These are phyloP conservation scores for Spinibarbus caldwelli DNA, from an alignment of 2,797 vertebrate genomes.

Conservation along the genomic window DNA sequence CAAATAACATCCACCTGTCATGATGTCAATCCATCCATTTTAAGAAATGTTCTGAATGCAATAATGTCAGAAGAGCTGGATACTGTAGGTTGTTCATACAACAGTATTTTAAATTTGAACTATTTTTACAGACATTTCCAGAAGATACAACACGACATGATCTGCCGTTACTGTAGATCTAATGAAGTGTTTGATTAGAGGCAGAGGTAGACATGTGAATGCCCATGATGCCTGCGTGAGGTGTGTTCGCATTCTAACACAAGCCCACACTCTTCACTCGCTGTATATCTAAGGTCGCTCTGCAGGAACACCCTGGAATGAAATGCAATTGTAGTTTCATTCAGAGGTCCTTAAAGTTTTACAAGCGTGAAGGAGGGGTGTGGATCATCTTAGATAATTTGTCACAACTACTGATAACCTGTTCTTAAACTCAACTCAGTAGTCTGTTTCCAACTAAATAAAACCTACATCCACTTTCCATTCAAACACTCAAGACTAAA, in stretches of 20 bases:
- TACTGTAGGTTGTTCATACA: background rate
- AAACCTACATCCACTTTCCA: background rate
- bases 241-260: conserved; percentile 77
- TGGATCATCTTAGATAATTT: background rate
- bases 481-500: background rate
- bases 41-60: too few species aligned
- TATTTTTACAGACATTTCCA: background rate
- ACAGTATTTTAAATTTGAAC: background rate
- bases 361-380: background rate
- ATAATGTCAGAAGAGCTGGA: background rate
- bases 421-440: background rate
- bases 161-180: background rate
- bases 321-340: conserved; percentile 61
- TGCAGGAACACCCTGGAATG: conserved; percentile 65
- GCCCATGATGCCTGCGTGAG: conserved; percentile 59
- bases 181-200: conserved; percentile 10
- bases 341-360: background rate
- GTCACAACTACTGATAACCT: background rate
- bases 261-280: background rate
- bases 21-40: background rate
- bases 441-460: background rate
- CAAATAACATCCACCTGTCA: background rate
- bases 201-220: conserved; percentile 51
- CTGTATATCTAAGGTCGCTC: background rate
- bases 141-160: background rate